Percentiles rank a stretch among this genome's conserved stretches.
Conservation (phyloP, 2,113 vertebrate genomes). For the Sylvia atricapilla region DNA sequence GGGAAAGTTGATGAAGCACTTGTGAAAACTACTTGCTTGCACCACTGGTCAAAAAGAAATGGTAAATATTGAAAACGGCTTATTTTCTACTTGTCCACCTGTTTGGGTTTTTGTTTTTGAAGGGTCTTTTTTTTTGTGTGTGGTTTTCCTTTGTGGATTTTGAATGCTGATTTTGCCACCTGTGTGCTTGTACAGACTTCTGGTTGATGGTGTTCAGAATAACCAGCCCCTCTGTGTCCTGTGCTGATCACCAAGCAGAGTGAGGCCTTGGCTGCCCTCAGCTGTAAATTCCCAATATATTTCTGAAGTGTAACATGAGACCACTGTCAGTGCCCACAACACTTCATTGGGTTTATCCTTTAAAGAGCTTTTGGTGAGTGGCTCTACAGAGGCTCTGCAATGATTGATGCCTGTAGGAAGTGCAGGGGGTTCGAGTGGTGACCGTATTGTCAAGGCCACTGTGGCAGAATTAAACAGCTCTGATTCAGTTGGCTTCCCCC, state of each 20-base stretch:
- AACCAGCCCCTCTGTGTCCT: neutral
- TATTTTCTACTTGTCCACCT: neutral
- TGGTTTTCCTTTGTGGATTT: neutral
- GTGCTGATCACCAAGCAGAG: neutral
- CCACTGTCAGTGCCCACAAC: neutral
- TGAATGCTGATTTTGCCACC: neutral
- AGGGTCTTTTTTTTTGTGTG: neutral
- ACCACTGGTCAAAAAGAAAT: slow-evolving; percentile 93
- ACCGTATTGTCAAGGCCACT: neutral
- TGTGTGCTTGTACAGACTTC: neutral
- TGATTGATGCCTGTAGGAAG: slow-evolving; percentile 7
- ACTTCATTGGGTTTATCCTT: neutral
- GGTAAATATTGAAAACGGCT: slow-evolving; percentile 73
- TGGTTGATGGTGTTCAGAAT: neutral
- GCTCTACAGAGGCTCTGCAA: neutral
- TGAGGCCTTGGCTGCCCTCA: neutral
- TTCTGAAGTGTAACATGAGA: neutral
- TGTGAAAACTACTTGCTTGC: slow-evolving; percentile 94
- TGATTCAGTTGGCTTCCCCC: neutral
- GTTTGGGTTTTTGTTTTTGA: neutral
- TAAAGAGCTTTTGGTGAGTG: neutral
- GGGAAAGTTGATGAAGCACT: slow-evolving; percentile 96
- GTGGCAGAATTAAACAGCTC: neutral
- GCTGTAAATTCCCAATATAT: neutral
- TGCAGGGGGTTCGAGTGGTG: slow-evolving; percentile 2